Percentiles rank a stretch among this genome's conserved stretches.
phyloP scores from a whole-genome alignment of 2,888 invertebrate species.

The Sesia bembeciformis region DNA sequence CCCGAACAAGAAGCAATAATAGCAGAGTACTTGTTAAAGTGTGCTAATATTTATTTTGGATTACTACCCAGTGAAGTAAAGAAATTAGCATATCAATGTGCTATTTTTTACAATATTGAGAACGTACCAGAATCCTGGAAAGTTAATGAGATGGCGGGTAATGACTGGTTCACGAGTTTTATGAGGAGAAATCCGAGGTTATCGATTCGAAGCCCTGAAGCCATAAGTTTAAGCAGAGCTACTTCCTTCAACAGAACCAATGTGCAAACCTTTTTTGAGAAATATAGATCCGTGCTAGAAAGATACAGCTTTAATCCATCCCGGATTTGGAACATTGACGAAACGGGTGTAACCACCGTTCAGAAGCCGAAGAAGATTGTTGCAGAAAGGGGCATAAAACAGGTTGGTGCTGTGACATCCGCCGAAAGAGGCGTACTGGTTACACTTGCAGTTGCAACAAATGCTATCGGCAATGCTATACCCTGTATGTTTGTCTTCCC shows the following conservation, averaged over 20 bases:
- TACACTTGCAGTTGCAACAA: constrained; percentile 1
- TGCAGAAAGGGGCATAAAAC: constrained; percentile 2
- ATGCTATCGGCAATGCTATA: neutral
- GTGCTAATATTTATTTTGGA: constrained; percentile 5
- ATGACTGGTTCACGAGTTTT: neutral
- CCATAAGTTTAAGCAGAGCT: constrained; percentile 6
- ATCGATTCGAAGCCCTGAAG: constrained; percentile 4
- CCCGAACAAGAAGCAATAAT: no score
- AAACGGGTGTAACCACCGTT: constrained; percentile 5
- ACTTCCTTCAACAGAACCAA: constrained; percentile 11
- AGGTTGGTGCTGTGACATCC: constrained; percentile 6
- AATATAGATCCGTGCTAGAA: constrained; percentile 4
- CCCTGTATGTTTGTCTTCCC: no score
- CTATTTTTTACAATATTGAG: neutral
- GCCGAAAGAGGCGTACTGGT: constrained; percentile 2
- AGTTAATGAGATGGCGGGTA: constrained; percentile 1
- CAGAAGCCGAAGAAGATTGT: constrained; percentile 5
- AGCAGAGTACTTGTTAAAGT: constrained; percentile 3
- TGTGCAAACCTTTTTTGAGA: constrained; percentile 9
- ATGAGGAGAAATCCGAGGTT: constrained; percentile 1
- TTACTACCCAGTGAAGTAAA: neutral
- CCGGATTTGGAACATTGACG: constrained; percentile 11
- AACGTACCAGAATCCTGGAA: neutral
- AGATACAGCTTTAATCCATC: constrained; percentile 1
- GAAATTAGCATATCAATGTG: constrained; percentile 1